These are phyloP conservation scores for Philopotamus ludificatus DNA, from an alignment of 1,140 invertebrate species.

Conservation along the genomic window DNA sequence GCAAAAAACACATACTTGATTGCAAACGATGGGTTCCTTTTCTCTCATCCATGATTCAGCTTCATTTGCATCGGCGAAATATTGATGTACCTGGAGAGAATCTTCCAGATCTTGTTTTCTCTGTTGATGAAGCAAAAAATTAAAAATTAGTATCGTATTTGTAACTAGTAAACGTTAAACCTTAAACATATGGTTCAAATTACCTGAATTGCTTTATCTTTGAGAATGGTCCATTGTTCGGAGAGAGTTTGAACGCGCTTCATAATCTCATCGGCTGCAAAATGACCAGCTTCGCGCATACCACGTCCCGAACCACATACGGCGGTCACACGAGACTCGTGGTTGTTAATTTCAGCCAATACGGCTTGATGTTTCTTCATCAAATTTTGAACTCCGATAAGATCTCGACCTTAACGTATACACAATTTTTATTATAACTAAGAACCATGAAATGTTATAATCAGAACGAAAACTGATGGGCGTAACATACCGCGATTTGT, in stretches of 20 bases:
- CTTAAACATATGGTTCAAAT: not conserved
- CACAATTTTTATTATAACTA: too few relatives aligned
- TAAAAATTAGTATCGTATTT: not conserved
- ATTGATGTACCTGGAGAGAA: slow-evolving; percentile 97
- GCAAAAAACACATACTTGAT: slow-evolving; percentile 43
- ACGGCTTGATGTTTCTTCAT: slow-evolving; percentile 99
- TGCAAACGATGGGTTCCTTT: slow-evolving; percentile 95
- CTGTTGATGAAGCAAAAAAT: slow-evolving; percentile 53
- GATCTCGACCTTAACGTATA: slow-evolving; percentile 81
- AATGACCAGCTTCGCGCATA: slow-evolving; percentile 91
- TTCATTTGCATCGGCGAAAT: slow-evolving; percentile 99
- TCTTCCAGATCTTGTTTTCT: slow-evolving; percentile 96
- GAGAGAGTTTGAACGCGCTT: slow-evolving; percentile 74
- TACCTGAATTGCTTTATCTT: slow-evolving; percentile 79
- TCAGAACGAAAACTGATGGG: too few relatives aligned
- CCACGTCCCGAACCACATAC: slow-evolving; percentile 86
- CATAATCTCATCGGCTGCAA: slow-evolving; percentile 89
- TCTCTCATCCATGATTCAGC: slow-evolving; percentile 99
- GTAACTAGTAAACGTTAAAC: not conserved
- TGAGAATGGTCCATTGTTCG: slow-evolving; percentile 87
- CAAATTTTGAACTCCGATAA: slow-evolving; percentile 98
- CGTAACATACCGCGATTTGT: slow-evolving; percentile 85
- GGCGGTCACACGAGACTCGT: slow-evolving; percentile 89
- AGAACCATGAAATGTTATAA: too few relatives aligned
- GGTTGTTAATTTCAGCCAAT: slow-evolving; percentile 95